Percentiles rank a stretch among this genome's conserved stretches.
These are phyloP conservation scores for Aptenodytes patagonicus DNA, from an alignment of 2,113 vertebrate species.

Conservation along the genomic window DNA sequence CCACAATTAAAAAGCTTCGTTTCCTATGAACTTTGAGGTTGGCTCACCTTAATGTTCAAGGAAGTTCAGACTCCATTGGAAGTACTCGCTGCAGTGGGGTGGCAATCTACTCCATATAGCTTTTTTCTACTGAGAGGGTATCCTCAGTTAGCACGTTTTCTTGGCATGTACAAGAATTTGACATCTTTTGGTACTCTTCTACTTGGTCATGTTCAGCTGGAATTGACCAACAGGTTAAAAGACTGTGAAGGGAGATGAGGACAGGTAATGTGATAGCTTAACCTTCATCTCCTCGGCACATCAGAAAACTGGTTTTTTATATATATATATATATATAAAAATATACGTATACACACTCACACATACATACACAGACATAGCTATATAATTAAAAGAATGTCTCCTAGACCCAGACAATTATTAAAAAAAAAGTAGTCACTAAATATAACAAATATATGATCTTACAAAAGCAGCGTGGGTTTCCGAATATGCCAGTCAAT, in stretches of 20 bases:
- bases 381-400: not conserved
- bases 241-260: not conserved
- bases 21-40: not conserved
- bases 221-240: not conserved
- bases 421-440: not conserved
- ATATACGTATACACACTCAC: rapidly evolving
- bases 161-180: not conserved
- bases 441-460: not conserved
- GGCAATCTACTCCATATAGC: not conserved
- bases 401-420: not conserved
- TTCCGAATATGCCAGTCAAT: not conserved
- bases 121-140: not conserved
- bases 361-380: rapidly evolving
- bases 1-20: not conserved
- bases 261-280: not conserved
- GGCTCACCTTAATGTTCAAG: not conserved
- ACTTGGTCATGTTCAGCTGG: not conserved
- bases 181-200: not conserved
- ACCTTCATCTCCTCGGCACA: not conserved
- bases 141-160: not conserved
- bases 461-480: not conserved
- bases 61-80: not conserved
- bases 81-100: not conserved
- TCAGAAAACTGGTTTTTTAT: not conserved
- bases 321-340: too few relatives aligned